Evolutionary conservation across 1,140 invertebrate genomes (phyloP).

Genomic region (Hetaerina americana): DNA sequence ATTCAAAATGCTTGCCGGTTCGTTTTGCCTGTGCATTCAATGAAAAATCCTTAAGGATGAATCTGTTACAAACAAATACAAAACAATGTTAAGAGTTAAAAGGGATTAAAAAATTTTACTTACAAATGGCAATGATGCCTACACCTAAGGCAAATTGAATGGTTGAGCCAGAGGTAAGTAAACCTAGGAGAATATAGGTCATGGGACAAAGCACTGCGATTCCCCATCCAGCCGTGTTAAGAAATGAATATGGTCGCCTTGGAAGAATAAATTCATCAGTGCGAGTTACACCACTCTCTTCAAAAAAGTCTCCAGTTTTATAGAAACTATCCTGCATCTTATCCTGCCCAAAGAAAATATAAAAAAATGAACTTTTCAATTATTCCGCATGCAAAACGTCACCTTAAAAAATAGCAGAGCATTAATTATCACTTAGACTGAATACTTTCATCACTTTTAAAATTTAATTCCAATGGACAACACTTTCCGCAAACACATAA

Average conservation of each 20-base stretch:
- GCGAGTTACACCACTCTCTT: slow-evolving; percentile 51
- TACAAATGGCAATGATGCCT: slow-evolving; percentile 54
- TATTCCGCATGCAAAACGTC: no score
- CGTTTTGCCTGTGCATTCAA: no score
- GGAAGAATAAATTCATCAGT: slow-evolving; percentile 38
- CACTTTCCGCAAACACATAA: no score
- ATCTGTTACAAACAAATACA: no score
- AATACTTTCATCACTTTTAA: neutral
- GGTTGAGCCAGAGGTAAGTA: slow-evolving; percentile 57
- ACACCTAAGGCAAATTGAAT: slow-evolving; percentile 52
- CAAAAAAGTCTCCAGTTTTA: slow-evolving; percentile 70
- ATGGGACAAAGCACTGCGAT: slow-evolving; percentile 53
- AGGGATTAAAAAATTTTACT: slow-evolving; percentile 32
- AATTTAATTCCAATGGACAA: no score
- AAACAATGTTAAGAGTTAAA: no score
- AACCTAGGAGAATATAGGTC: slow-evolving; percentile 48
- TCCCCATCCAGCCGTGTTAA: slow-evolving; percentile 60
- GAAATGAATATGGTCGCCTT: slow-evolving; percentile 47
- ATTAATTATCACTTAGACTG: neutral
- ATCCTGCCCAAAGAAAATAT: no score
- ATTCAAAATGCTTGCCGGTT: no score
- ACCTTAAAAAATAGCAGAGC: no score
- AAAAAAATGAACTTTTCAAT: no score
- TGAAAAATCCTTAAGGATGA: no score
- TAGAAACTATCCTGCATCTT: slow-evolving; percentile 66